Evolutionary conservation across 2,888 invertebrate species (phyloP), one percentile per base, ranked within the genome.

Genomic region (Drosophila yooni): DNA sequence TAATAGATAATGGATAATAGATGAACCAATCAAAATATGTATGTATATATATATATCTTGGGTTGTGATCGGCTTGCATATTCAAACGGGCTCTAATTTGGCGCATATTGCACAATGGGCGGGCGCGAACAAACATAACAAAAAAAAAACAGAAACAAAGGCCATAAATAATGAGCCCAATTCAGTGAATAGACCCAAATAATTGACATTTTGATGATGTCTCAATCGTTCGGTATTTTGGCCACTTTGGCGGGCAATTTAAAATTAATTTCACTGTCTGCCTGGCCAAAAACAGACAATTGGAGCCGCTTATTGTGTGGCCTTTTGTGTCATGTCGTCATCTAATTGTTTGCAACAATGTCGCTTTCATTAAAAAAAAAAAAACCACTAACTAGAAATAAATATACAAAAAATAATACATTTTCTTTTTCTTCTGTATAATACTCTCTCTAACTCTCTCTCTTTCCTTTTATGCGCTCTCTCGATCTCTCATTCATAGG

Each of bases 401-500:
- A 46, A 21, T 21, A 13, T 10, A 15, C 15, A 25, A 25, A 25
- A 46, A 7, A 15, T 25, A 25, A 51, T 54, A 33, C 3, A 51
- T 36, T 60, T 68, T 61, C 54, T 29, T 27, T 56, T 65, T 50
- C 38, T 25, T 25, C 27, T 25, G 46, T 15, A 25, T 2, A 8
- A 15, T 15, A 46, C 46, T 25, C 25, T 46, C 46, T 46, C 25
- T 46, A 46, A 46, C 46, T 74, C 31, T 59, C 29, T 57, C 75
- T 81, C 76, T 40, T 4, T 43, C 11, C 11, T 43, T 21, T 21
- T 8, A 13, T 21, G 8, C 25, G 13, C n/a, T 3, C 57, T 38
- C 61, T 54, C 18, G 0, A 1, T 18, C 27, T 36, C 18, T 36
- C 7, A 3, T 87, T 94, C 93, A 7, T 94, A 98, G 97, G 96